Evolutionary conservation across 2,797 vertebrate genomes (phyloP), one percentile per base, ranked within the genome.

Genomic region (Enteromius radiatus): DNA sequence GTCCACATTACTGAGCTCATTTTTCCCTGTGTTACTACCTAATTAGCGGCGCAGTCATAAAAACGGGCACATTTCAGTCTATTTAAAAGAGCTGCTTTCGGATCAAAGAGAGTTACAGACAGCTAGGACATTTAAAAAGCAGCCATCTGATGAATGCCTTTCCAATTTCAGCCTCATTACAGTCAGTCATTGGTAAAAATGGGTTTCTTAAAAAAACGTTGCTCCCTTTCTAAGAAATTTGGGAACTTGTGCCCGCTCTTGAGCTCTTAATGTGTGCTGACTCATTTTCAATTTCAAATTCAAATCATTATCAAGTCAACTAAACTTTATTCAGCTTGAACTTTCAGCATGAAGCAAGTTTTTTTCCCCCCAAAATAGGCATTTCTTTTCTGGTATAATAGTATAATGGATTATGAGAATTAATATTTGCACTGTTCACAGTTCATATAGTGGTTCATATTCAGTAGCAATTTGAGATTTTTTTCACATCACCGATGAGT

Each of bases 121-220:
- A 63, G 49, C 49, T 63, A 52, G 41, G 71, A 59, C 28, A 52
- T 81, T 76, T 74, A 41, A 81, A 86, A 81, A 77, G 56, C 78
- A 77, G 63, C 23, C 75, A 41, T 69, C 68, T 84, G 75, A 84
- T 68, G 68, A 81, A 84, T 78, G 59, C 38, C 59, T 74, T 59
- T 64, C 36, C 79, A 43, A 64, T 75, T 70, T 78, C 82, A 84
- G 49, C 64, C 79, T 82, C 75, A 84, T 86, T 86, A 84, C 49
- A 78, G 74, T 78, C 82, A 86, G 61, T 78, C 85, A 79, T 26
- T 81, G 61, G 36, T 54, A 67, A 71, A 31, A 82, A 78, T 78
- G 41, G 23, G 45, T 68, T 65, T 61, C 47, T 76, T 78, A 31
- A 80, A 38, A 80, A 68, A 3, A 0, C 31, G 4, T 69, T 54